These are phyloP conservation scores for Poecile atricapillus DNA, from an alignment of 2,113 vertebrate genomes.

Conservation along the genomic window DNA sequence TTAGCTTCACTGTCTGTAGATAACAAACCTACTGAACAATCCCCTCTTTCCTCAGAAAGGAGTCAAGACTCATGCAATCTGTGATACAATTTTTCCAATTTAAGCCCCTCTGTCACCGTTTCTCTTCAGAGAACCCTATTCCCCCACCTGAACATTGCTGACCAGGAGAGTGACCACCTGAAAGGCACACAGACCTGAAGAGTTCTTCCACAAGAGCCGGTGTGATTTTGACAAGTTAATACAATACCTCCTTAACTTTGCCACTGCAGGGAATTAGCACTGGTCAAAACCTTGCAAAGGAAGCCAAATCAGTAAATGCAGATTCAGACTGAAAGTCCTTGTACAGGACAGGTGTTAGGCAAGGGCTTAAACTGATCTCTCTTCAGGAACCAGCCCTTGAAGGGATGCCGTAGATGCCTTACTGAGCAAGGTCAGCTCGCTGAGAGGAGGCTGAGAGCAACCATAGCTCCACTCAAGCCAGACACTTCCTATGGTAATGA, in stretches of 20 bases:
- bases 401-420: neutral
- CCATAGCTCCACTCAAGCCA: no score
- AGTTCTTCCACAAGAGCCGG: neutral
- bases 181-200: neutral
- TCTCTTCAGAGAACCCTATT: neutral
- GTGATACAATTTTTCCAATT: neutral
- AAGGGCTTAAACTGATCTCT: neutral
- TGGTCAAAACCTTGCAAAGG: neutral
- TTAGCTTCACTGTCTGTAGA: neutral
- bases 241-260: neutral
- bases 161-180: neutral
- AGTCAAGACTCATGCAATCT: neutral
- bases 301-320: neutral
- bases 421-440: neutral
- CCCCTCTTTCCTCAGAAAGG: neutral
- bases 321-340: neutral
- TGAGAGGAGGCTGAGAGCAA: neutral
- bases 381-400: neutral
- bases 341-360: neutral
- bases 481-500: neutral
- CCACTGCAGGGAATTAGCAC: neutral
- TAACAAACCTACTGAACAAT: neutral
- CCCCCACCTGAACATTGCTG: neutral
- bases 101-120: neutral
- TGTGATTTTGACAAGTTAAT: neutral